Conservation (phyloP, 2,113 vertebrate genomes). For the rabbit (Oryctolagus cuniculus) region mOryCun1.1 NC_091433.1:58873501-58874000, state of each 20-base stretch:
- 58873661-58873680: background rate
- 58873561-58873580: background rate
- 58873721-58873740: background rate
- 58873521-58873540: background rate
- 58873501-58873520: background rate
- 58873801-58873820: background rate
- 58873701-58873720: background rate
- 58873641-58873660: background rate
- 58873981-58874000: background rate
- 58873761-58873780: background rate
- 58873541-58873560: fast-evolving
- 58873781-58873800: constrained; percentile 14
- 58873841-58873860: background rate
- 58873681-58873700: background rate
- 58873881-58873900: background rate
- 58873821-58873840: background rate
- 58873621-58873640: background rate
- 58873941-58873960: constrained; percentile 10
- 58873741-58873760: constrained; percentile 9
- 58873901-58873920: constrained; percentile 16
- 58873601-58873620: background rate
- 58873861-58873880: background rate
- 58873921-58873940: background rate
- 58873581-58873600: background rate
- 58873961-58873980: background rate